These are phyloP conservation scores for Idaea dimidiata DNA, from an alignment of 2,888 invertebrate species.

Conservation along the genomic window DNA sequence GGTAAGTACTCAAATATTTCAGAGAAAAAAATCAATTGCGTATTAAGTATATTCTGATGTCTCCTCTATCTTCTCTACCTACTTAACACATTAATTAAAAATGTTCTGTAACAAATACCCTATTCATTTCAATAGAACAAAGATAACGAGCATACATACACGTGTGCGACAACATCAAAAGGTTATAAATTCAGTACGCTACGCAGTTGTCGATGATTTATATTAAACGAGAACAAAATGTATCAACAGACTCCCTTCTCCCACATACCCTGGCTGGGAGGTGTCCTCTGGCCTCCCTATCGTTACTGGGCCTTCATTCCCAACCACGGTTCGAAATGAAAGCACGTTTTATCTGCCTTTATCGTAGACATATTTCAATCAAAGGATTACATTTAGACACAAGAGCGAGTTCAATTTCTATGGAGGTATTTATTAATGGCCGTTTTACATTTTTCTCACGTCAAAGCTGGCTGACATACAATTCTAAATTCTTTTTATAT, in stretches of 20 bases:
- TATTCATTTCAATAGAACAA: neutral
- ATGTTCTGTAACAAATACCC: neutral
- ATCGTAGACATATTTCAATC: conserved; percentile 51
- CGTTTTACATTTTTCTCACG: conserved; percentile 17
- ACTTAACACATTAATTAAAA: neutral
- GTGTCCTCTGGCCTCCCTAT: conserved; percentile 35
- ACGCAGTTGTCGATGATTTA: conserved; percentile 43
- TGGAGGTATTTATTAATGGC: conserved; percentile 20
- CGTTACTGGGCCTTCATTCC: conserved; percentile 55
- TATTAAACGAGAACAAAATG: conserved; percentile 37
- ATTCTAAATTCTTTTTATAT: no score
- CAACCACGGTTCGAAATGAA: conserved; percentile 53
- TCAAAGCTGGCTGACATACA: no score
- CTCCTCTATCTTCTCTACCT: neutral
- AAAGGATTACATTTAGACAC: conserved; percentile 44
- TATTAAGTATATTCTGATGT: neutral
- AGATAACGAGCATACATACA: conserved; percentile 11
- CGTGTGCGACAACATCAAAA: conserved; percentile 12
- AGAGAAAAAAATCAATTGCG: neutral
- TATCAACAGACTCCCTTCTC: conserved; percentile 25
- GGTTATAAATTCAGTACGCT: conserved; percentile 14
- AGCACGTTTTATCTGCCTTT: conserved; percentile 58
- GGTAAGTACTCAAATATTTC: neutral
- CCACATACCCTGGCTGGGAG: conserved; percentile 19
- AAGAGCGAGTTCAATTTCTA: conserved; percentile 29